Conservation (phyloP, 2,113 vertebrate genomes). For the Noturus placidus region DNA sequence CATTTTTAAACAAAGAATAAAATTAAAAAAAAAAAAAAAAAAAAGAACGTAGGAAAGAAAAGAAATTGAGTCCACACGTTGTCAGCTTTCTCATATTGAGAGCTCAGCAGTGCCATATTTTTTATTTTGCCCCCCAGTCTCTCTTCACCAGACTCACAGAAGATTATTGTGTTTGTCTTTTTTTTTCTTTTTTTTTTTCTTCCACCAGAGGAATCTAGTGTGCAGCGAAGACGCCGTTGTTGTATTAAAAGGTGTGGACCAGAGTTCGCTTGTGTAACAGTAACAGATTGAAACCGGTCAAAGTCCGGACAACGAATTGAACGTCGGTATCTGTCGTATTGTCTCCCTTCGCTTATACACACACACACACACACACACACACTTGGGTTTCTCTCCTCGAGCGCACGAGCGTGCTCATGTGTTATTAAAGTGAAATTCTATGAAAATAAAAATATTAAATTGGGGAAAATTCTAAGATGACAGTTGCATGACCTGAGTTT, state of each 20-base stretch:
- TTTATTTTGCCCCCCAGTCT: constrained; percentile 56
- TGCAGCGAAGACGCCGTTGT: constrained; percentile 76
- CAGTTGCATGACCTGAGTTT: neutral
- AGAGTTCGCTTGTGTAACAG: constrained; percentile 77
- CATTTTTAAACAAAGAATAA: constrained; percentile 64
- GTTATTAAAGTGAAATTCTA: constrained; percentile 90
- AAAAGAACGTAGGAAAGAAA: neutral
- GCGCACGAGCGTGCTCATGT: constrained; percentile 85
- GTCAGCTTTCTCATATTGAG: constrained; percentile 97
- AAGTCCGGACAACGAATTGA: constrained; percentile 71
- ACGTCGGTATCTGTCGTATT: constrained; percentile 47
- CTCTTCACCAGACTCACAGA: constrained; percentile 50
- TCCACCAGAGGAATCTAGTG: constrained; percentile 80
- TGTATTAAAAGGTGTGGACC: constrained; percentile 84
- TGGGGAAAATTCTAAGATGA: constrained; percentile 69
- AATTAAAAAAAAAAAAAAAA: constrained; percentile 40
- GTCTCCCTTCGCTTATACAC: constrained; percentile 74
- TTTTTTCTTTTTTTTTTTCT: constrained; percentile 63
- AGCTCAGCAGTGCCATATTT: constrained; percentile 91
- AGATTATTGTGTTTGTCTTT: constrained; percentile 58
- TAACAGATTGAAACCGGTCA: constrained; percentile 61
- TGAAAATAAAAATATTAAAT: constrained; percentile 96
- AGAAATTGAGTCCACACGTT: constrained; percentile 82
- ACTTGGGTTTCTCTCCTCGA: constrained; percentile 72
- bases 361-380: constrained; percentile 61